Evolutionary conservation across 2,797 vertebrate genomes (phyloP).

Genomic region (Gymnoscopelus braueri): DNA sequence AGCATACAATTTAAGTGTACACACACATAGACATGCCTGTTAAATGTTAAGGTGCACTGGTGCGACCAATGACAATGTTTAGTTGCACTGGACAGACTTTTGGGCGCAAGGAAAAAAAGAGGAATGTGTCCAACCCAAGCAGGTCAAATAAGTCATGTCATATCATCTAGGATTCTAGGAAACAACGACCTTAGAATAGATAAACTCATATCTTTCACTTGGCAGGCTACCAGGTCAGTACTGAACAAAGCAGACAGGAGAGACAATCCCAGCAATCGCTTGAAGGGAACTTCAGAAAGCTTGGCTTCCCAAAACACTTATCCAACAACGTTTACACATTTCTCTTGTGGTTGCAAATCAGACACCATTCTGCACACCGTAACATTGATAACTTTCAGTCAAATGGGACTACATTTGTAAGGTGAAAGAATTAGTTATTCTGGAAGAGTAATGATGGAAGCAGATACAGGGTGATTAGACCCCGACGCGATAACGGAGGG

Average conservation of each 20-base stretch:
- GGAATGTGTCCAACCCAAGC: background rate
- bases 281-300: background rate
- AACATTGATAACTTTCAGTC: background rate
- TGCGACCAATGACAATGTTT: too few species aligned
- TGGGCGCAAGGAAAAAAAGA: background rate
- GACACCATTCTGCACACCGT: background rate
- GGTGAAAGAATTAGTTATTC: background rate
- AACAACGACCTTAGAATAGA: background rate
- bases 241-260: slow-evolving; percentile 5
- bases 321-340: background rate
- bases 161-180: too few species aligned
- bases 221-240: background rate
- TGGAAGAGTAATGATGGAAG: background rate
- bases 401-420: background rate
- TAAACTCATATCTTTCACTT: background rate
- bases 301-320: background rate
- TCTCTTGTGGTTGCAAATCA: background rate
- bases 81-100: too few species aligned
- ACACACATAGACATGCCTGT: background rate
- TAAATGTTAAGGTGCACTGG: too few species aligned
- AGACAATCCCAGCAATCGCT: background rate
- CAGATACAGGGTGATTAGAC: too few species aligned
- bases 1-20: too few species aligned
- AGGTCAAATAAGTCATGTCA: background rate
- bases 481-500: too few species aligned